A percentile compares a stretch with the other conserved stretches of the same genome.
phyloP scores from a whole-genome alignment of 2,888 invertebrate species.

The Xestia ashworthii region DNA sequence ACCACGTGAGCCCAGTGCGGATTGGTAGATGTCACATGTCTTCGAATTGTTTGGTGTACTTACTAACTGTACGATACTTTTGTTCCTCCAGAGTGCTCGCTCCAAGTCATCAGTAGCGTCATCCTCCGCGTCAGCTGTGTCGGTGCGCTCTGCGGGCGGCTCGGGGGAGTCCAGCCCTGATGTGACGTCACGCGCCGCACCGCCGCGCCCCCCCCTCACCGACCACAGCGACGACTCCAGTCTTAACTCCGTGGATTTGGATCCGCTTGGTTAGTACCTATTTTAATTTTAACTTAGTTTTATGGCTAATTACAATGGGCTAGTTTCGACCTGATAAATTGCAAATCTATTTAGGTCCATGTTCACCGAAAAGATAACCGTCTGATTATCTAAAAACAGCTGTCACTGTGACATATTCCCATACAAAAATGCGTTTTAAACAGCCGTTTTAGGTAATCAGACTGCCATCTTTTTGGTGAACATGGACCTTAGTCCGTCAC shows the following conservation, averaged over 20 bases:
- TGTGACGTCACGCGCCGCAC: constrained; percentile 88
- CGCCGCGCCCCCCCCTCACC: constrained; percentile 85
- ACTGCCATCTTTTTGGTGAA: no score
- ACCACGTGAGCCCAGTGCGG: no score
- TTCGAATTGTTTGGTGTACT: no score
- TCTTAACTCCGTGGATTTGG: constrained; percentile 97
- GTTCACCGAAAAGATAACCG: no score
- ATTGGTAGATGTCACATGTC: no score
- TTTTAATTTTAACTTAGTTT: neutral
- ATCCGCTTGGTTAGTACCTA: constrained; percentile 91
- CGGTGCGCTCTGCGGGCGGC: constrained; percentile 87
- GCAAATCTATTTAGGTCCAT: no score
- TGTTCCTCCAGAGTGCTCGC: constrained; percentile 90
- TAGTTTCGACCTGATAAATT: no score
- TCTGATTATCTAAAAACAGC: no score
- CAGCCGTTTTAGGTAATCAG: no score
- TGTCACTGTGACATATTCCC: no score
- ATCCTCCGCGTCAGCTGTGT: constrained; percentile 86
- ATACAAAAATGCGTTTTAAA: no score
- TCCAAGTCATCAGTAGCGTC: constrained; percentile 91
- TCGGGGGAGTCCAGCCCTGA: constrained; percentile 87
- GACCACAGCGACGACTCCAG: constrained; percentile 96
- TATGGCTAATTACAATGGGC: neutral
- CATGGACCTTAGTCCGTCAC: no score
- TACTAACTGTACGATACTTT: neutral